Percentiles rank a stretch among this genome's conserved stretches.
Evolutionary conservation across 2,113 vertebrate genomes (phyloP).

Genomic region (Cygnus buccinator): DNA sequence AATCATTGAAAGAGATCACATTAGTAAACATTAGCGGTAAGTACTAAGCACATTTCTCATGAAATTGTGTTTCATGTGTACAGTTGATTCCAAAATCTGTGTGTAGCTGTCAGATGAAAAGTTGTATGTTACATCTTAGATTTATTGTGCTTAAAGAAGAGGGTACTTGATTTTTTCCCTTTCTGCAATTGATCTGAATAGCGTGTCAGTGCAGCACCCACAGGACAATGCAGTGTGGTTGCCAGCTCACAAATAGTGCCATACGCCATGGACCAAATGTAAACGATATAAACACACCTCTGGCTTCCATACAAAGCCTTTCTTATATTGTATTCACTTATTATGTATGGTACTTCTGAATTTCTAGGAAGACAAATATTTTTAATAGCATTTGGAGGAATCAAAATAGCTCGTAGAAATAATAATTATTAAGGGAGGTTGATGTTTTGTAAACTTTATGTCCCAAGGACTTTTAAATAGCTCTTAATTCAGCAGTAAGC

Average conservation of each 20-base stretch:
- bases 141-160: neutral
- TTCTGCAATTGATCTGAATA: neutral
- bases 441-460: neutral
- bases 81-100: neutral
- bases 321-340: neutral
- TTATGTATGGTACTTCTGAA: neutral
- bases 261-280: neutral
- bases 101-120: neutral
- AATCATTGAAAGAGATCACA: constrained; percentile 65
- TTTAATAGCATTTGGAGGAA: neutral
- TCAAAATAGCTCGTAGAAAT: neutral
- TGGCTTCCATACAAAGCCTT: neutral
- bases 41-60: constrained; percentile 18
- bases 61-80: neutral
- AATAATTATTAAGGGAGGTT: neutral
- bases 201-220: neutral
- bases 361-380: neutral
- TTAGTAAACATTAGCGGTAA: constrained; percentile 50
- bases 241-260: neutral
- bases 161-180: neutral
- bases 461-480: neutral
- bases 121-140: neutral
- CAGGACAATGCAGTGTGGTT: neutral
- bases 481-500: neutral
- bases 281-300: neutral